phyloP scores from a whole-genome alignment of 2,797 vertebrate species.

The Amphiprion clarkii region DNA sequence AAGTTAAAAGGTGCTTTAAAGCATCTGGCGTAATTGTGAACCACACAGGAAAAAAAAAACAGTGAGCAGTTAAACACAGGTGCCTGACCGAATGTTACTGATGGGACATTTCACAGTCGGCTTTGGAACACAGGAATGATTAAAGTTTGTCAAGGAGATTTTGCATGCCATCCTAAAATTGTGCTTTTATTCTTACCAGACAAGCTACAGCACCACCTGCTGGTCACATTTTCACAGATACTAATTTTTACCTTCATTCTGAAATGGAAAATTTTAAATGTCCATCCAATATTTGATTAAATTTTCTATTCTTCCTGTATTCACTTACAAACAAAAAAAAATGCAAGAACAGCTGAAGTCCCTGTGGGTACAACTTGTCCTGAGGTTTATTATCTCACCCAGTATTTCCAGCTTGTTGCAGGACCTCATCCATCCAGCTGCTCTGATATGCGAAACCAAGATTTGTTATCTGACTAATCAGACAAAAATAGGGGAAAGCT shows the following conservation, averaged over 20 bases:
- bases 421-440: not conserved
- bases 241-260: not conserved
- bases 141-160: not conserved
- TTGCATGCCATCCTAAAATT: not conserved
- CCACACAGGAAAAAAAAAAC: not conserved
- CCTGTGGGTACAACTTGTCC: no score
- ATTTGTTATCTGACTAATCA: slow-evolving; percentile 25
- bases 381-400: no score
- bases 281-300: no score
- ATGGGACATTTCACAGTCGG: not conserved
- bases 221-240: slow-evolving; percentile 32
- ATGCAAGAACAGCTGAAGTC: no score
- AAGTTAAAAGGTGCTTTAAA: not conserved
- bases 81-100: not conserved
- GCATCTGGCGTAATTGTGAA: not conserved
- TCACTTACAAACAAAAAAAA: no score
- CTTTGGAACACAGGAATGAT: slow-evolving; percentile 3
- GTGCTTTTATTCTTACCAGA: slow-evolving; percentile 14
- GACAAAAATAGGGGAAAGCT: slow-evolving; percentile 20
- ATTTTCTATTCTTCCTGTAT: no score
- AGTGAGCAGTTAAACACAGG: not conserved
- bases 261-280: no score
- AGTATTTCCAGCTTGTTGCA: no score
- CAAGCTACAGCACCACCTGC: slow-evolving; percentile 60
- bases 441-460: slow-evolving; percentile 6